Base-by-base conservation (phyloP, 2,113 vertebrate genomes). In the Oreochromis spilurus region DNA sequence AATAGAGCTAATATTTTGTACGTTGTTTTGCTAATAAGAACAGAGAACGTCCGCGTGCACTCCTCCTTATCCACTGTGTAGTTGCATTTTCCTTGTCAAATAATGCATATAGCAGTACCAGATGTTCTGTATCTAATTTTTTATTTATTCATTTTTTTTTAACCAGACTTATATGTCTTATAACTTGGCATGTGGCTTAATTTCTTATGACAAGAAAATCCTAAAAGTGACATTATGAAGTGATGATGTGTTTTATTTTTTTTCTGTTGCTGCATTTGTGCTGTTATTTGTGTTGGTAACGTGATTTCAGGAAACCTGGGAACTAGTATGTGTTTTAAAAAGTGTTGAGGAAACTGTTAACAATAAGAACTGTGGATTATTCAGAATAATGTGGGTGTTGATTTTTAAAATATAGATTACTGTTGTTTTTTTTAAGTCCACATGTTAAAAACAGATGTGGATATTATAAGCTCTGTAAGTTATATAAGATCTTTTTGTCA, bases 11-110 rank as follows among this genome's bases (percentile, higher is more conserved):
- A 11, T 50, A 6, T 53, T 53, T 53, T 34, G 1, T 52, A 79
- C n/a, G 26, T 70, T 43, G 26, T 17, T 31, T 70, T 70, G 0
- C 34, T 38, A 43, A 70, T 43, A 43, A 43, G 24, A 48, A 0
- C 21, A 16, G 1, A 70, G 40, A 48, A 7, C 4, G 9, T 16
- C 24, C 17, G 6, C 0, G 1, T 6, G 24, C 2, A 10, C 43
- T 29, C 43, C 24, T 53, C 52, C 19, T n/a, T 53, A 53, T n/a
- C 9, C 19, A 53, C 4, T 7, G 2, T 52, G 17, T 4, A 53
- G 19, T 5, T 17, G 2, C 19, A 19, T 53, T 53, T 53, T 53
- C 19, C 52, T 53, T 21, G 19, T 53, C 8, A 53, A 53, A 53
- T 53, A 9, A 53, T 21, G 9, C 9, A 53, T n/a, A 10, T 9